Percentiles rank a stretch among this genome's conserved stretches.
These are phyloP conservation scores for Thamnaconus septentrionalis DNA, from an alignment of 2,113 vertebrate genomes.

Conservation along the genomic window DNA sequence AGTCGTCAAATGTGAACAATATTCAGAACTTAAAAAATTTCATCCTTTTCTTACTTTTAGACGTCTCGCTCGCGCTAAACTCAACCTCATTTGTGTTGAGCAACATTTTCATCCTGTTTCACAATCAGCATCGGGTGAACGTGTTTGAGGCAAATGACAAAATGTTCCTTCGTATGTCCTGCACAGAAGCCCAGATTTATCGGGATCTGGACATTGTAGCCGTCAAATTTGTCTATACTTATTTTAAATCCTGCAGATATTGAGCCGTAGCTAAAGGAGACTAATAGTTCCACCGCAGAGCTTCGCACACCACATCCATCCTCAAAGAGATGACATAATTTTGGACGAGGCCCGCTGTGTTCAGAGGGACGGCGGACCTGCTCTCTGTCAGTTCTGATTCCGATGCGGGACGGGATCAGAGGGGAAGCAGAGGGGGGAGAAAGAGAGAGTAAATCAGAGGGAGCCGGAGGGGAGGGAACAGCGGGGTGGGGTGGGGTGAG, in stretches of 20 bases:
- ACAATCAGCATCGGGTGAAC: too few relatives aligned
- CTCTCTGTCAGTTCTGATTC: slow-evolving; percentile 44
- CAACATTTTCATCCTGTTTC: too few relatives aligned
- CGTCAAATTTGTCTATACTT: neutral
- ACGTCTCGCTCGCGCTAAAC: too few relatives aligned
- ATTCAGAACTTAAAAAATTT: too few relatives aligned
- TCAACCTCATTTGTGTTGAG: too few relatives aligned
- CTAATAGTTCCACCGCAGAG: neutral
- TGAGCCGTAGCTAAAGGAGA: slow-evolving; percentile 4
- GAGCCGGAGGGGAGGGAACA: slow-evolving; percentile 15
- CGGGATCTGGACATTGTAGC: neutral
- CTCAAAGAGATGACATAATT: slow-evolving; percentile 43
- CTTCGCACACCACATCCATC: slow-evolving; percentile 8
- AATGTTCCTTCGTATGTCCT: too few relatives aligned
- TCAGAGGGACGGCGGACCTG: slow-evolving; percentile 37
- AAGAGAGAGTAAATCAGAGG: slow-evolving; percentile 45
- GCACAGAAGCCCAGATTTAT: too few relatives aligned
- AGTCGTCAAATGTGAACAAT: too few relatives aligned
- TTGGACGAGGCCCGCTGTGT: slow-evolving; percentile 19
- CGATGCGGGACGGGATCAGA: slow-evolving; percentile 51
- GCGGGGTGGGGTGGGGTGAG: slow-evolving; percentile 16
- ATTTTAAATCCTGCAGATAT: slow-evolving; percentile 6
- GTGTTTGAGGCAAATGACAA: too few relatives aligned
- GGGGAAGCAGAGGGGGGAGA: slow-evolving; percentile 20
- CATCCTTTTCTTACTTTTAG: too few relatives aligned